Base-by-base conservation (phyloP, 2,113 vertebrate species). In the Cygnus buccinator region DNA sequence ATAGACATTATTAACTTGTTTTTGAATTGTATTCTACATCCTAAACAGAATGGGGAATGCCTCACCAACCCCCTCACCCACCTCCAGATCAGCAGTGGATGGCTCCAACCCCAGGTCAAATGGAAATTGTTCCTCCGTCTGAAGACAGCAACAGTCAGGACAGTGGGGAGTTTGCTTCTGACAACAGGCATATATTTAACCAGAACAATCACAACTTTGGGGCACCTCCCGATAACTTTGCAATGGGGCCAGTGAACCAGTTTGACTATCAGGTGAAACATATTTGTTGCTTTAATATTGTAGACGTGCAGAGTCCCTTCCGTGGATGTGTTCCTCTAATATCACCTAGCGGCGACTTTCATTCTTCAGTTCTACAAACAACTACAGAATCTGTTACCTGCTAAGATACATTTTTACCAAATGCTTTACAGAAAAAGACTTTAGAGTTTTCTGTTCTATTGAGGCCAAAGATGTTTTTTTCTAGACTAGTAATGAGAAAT, bases 101-200 rank as follows among this genome's bases (percentile, higher is more conserved):
- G 96, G 98, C 99, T 96, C 98, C 99, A 93, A 98, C 98, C 50
- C 98, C 99, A 79, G 99, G 98, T 77, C 99, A 99, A 95, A 99
- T 99, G 99, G 99, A 99, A 97, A 98, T 99, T 90, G 99, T 99
- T 96, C 99, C 99, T 98, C 99, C 99, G 15, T 99, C 98, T 1
- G 99, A 99, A 98, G 99, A 99, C 98, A 99, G 99, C 98, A 99
- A 99, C 98, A 99, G 99, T 98, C 99, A 99, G 98, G 99, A 99
- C 98, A 99, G 99, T 98, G 98, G 98, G 94, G 99, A 99, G 92
- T 99, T 99, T 98, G 97, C 98, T 95, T 97, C 98, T 95, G 99
- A 99, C 94, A 98, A 98, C 98, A 99, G 98, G 98, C 99, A 98
- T 97, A 98, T 98, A 93, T 99, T 99, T 98, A 98, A 98, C 98